A percentile compares a stretch with the other conserved stretches of the same genome.
phyloP scores from a whole-genome alignment of 2,113 vertebrate genomes.

The Pungitius pungitius region DNA sequence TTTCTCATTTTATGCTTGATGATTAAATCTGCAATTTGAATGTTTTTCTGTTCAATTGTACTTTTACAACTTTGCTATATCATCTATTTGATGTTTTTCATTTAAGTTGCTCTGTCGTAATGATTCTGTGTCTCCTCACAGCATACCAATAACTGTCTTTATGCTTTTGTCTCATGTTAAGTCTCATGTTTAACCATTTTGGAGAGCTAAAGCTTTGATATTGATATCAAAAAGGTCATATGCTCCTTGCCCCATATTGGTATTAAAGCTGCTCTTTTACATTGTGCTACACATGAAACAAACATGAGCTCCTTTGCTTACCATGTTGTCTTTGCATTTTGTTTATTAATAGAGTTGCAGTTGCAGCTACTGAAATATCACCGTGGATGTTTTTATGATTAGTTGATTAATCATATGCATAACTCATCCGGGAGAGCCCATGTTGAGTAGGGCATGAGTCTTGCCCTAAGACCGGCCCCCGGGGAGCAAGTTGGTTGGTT shows the following conservation, averaged over 20 bases:
- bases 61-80: neutral
- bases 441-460: constrained; percentile 6
- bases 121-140: neutral
- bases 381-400: neutral
- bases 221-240: neutral
- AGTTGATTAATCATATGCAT: neutral
- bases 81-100: neutral
- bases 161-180: neutral
- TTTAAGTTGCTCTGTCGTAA: neutral
- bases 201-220: neutral
- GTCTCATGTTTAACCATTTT: neutral
- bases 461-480: constrained; percentile 18
- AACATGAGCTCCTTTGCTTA: neutral
- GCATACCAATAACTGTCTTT: neutral
- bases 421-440: neutral
- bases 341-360: neutral
- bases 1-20: neutral
- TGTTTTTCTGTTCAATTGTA: neutral
- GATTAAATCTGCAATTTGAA: neutral
- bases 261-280: neutral
- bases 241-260: neutral
- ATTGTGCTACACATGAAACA: neutral
- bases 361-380: neutral
- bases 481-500: constrained; percentile 41
- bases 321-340: neutral